Conservation (phyloP, 2,888 invertebrate genomes). For the Matsumyia berberina region DNA sequence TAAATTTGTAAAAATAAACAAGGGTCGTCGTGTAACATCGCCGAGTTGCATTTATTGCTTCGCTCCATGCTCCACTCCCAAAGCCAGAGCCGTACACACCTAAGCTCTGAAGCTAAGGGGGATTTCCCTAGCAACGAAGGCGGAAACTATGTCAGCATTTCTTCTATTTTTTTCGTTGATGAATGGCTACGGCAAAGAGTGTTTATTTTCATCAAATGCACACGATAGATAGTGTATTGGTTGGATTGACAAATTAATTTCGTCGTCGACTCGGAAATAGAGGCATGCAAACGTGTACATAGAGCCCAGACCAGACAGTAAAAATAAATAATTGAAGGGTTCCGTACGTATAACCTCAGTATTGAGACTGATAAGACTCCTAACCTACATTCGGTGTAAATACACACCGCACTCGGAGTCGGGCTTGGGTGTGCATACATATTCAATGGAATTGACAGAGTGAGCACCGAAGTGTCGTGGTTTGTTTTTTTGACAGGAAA, state of each 20-base stretch:
- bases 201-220: constrained; percentile 25
- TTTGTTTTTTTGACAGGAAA: constrained; percentile 31
- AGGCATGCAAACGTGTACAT: constrained; percentile 5
- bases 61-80: constrained; percentile 6
- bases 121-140: constrained; percentile 10
- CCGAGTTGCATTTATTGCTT: not conserved
- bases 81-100: too few relatives aligned
- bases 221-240: not conserved
- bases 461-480: constrained; percentile 1
- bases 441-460: constrained; percentile 29
- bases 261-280: not conserved
- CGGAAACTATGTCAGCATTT: constrained; percentile 27
- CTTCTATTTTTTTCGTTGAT: constrained; percentile 8
- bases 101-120: not conserved
- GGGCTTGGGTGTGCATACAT: constrained; percentile 17
- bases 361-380: constrained; percentile 26
- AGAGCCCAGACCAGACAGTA: too few relatives aligned
- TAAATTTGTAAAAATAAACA: constrained; percentile 10
- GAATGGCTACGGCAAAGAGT: constrained; percentile 10
- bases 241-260: constrained; percentile 22
- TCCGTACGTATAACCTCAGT: constrained; percentile 18
- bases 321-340: constrained; percentile 28
- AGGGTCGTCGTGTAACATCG: not conserved
- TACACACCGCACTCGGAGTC: constrained; percentile 16
- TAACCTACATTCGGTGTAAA: constrained; percentile 38